These are phyloP conservation scores for Pristionchus fissidentatus DNA, from an alignment of 2,888 invertebrate species.

Conservation along the genomic window DNA sequence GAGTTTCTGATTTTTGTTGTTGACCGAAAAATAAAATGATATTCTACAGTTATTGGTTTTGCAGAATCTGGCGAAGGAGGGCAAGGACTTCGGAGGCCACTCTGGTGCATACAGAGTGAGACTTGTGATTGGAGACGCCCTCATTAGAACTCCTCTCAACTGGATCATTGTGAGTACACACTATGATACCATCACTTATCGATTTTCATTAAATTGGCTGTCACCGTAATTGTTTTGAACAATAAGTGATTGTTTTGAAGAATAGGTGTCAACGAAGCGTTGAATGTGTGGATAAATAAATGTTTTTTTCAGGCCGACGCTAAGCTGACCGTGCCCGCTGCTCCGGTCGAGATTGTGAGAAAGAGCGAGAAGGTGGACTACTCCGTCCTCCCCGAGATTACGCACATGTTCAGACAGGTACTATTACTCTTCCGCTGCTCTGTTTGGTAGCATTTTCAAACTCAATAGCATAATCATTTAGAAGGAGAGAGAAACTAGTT, in stretches of 20 bases:
- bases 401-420: constrained; percentile 86
- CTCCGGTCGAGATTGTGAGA: constrained; percentile 74
- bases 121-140: constrained; percentile 90
- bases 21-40: no score
- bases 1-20: no score
- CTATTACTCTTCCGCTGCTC: no score
- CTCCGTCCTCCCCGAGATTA: constrained; percentile 69
- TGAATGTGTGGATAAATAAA: background rate
- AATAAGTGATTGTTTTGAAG: background rate
- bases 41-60: no score
- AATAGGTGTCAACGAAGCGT: background rate
- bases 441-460: no score
- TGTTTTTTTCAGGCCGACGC: constrained; percentile 81
- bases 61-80: constrained; percentile 85
- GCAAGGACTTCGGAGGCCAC: constrained; percentile 84
- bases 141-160: constrained; percentile 89
- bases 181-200: background rate
- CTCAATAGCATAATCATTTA: background rate
- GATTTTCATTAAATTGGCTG: background rate
- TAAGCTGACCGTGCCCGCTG: constrained; percentile 82
- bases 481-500: background rate
- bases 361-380: constrained; percentile 66
- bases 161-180: constrained; percentile 83
- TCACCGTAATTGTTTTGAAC: background rate
- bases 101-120: constrained; percentile 88